These are phyloP conservation scores for Cygnus atratus DNA, from an alignment of 2,113 vertebrate genomes.

Conservation along the genomic window DNA sequence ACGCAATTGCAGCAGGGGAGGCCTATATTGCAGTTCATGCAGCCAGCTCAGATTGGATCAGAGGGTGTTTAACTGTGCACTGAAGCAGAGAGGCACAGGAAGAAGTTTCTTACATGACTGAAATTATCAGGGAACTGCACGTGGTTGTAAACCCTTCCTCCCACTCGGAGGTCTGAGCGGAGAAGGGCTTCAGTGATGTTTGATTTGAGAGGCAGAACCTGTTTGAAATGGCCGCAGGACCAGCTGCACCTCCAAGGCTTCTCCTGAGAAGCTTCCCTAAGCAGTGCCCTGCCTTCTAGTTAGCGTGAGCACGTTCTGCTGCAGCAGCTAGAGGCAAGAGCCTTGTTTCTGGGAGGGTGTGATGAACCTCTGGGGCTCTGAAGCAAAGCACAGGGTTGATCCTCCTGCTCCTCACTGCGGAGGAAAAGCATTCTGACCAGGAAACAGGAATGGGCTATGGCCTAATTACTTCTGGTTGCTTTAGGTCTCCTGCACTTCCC, in stretches of 20 bases:
- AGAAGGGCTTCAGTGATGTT: background rate
- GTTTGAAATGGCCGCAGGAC: background rate
- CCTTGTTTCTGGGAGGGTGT: background rate
- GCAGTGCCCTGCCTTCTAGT: background rate
- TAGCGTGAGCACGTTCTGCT: background rate
- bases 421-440: background rate
- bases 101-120: background rate
- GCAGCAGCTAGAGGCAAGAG: background rate
- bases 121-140: background rate
- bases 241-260: background rate
- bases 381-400: background rate
- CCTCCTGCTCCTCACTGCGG: too few relatives aligned
- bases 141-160: background rate
- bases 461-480: background rate
- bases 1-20: background rate
- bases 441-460: too few relatives aligned
- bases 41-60: background rate
- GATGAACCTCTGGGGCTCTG: background rate
- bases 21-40: fast-evolving
- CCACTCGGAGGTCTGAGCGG: background rate
- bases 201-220: background rate
- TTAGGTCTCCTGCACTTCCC: background rate
- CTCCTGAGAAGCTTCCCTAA: background rate
- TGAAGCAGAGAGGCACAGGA: background rate
- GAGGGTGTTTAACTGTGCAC: background rate